Conservation (phyloP, 2,113 vertebrate species). For the Capreolus pygargus region DNA sequence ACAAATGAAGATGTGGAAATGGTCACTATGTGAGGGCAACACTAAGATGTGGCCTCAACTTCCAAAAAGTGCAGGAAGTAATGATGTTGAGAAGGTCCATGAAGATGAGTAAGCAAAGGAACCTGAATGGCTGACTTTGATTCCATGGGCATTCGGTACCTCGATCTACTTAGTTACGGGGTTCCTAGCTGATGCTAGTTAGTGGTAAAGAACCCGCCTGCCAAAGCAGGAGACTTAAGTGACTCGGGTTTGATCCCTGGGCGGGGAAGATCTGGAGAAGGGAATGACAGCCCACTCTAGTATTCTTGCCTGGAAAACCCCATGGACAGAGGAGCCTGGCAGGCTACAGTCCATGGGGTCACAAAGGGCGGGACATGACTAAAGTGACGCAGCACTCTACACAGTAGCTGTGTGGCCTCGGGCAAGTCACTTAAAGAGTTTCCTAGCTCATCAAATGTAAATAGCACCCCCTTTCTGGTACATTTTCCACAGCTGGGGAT, state of each 20-base stretch:
- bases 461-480: background rate
- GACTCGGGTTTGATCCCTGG: background rate
- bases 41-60: background rate
- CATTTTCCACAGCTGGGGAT: background rate
- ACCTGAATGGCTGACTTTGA: background rate
- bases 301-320: background rate
- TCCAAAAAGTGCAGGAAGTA: background rate
- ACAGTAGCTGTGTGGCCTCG: background rate
- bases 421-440: background rate
- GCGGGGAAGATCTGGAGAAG: fast-evolving
- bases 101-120: background rate
- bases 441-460: background rate
- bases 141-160: background rate
- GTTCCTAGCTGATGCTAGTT: background rate
- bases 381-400: background rate
- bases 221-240: background rate
- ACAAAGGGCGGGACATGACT: background rate
- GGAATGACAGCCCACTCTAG: background rate
- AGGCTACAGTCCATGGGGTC: background rate
- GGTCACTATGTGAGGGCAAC: background rate
- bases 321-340: background rate
- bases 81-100: background rate
- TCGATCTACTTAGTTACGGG: background rate
- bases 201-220: background rate
- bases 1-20: background rate